phyloP scores from a whole-genome alignment of 2,113 vertebrate genomes.

The Chloropsis cyanopogon region DNA sequence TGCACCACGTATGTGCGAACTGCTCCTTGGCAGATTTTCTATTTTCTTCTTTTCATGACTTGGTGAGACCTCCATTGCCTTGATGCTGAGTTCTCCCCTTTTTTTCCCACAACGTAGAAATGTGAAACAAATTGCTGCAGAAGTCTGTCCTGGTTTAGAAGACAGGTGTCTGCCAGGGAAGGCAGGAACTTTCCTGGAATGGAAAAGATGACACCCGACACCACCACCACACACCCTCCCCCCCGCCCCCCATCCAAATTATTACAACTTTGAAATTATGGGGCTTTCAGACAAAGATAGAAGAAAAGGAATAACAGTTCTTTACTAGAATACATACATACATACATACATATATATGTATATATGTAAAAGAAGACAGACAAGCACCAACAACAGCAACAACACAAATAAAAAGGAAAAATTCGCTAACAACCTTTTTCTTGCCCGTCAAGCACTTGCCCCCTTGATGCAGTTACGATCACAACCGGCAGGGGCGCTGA shows the following conservation, averaged over 20 bases:
- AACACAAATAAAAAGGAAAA: not conserved
- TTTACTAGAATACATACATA: not conserved
- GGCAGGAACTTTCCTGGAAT: not conserved
- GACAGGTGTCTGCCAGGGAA: not conserved
- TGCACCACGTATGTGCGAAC: fast-evolving
- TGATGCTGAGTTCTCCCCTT: not conserved
- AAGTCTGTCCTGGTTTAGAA: not conserved
- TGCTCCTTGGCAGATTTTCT: not conserved
- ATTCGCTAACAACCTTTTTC: not conserved
- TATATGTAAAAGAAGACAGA: not conserved
- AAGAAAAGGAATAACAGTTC: not conserved
- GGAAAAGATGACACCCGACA: not conserved
- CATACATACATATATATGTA: no score
- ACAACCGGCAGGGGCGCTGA: no score
- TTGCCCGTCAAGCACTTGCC: fast-evolving
- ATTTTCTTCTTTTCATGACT: not conserved
- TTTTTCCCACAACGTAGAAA: not conserved
- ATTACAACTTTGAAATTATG: not conserved
- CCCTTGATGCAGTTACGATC: fast-evolving
- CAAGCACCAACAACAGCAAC: not conserved
- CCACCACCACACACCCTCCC: no score
- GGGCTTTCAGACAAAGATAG: not conserved
- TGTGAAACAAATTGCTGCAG: not conserved
- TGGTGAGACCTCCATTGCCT: not conserved
- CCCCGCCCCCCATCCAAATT: not conserved